Conservation (phyloP, 64 coral and sea anemone species). For the Porites lutea region DNA sequence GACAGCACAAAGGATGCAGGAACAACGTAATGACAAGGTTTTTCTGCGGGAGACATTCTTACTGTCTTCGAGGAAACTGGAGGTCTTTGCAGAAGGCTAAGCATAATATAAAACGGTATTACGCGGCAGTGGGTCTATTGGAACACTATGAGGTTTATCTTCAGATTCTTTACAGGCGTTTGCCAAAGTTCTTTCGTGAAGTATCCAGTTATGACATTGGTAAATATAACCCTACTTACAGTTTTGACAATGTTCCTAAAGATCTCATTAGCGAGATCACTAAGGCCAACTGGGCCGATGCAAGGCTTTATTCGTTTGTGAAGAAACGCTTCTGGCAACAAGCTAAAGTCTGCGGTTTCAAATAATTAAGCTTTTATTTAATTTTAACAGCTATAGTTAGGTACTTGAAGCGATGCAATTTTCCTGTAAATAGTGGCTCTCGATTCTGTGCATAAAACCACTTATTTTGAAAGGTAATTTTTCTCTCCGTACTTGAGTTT, state of each 20-base stretch:
- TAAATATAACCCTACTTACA: constrained; percentile 68
- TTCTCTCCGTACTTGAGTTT: no score
- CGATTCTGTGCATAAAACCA: no score
- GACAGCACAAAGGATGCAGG: constrained; percentile 79
- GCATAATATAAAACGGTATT: constrained; percentile 76
- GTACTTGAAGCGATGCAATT: no score
- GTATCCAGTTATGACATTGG: constrained; percentile 10
- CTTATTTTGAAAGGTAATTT: no score
- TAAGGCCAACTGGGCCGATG: constrained; percentile 71
- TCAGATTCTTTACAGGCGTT: constrained; percentile 68
- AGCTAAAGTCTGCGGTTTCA: constrained; percentile 68
- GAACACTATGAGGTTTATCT: constrained; percentile 78
- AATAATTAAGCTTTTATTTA: no score
- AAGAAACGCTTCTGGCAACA: constrained; percentile 71
- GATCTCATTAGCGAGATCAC: constrained; percentile 46
- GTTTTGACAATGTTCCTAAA: constrained; percentile 54
- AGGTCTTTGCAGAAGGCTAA: constrained; percentile 73
- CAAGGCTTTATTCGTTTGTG: constrained; percentile 76
- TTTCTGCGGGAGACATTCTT: constrained; percentile 83
- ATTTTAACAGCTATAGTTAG: no score
- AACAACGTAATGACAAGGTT: constrained; percentile 89
- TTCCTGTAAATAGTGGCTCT: no score
- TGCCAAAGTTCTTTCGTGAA: constrained; percentile 69
- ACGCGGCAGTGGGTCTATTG: constrained; percentile 72
- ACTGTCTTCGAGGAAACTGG: constrained; percentile 62